Conservation (phyloP, 1,140 invertebrate species). For the Megalopta genalis region DNA sequence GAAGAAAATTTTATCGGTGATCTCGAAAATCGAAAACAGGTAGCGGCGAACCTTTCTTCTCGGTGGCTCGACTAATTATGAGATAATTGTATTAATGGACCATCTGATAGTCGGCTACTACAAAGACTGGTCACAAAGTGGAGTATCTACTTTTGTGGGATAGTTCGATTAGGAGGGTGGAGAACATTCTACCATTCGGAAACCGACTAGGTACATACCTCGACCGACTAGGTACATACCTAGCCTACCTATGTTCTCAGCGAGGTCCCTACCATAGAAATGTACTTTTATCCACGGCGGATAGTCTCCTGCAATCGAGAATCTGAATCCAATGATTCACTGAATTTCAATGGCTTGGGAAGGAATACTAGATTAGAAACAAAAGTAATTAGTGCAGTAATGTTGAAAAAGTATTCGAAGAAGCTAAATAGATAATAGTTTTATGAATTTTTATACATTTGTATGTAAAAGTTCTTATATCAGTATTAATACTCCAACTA, state of each 20-base stretch:
- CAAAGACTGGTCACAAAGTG: slow-evolving; percentile 43
- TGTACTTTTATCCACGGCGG: not conserved
- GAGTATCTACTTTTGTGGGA: slow-evolving; percentile 43
- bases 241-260: not conserved
- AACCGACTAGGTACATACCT: too few species aligned
- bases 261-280: not conserved
- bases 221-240: too few species aligned
- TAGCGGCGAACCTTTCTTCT: slow-evolving; percentile 44
- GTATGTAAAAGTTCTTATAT: too few species aligned
- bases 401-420: too few species aligned
- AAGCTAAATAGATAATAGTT: too few species aligned
- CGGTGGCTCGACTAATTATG: slow-evolving; percentile 52
- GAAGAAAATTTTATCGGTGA: slow-evolving; percentile 26
- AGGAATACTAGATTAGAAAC: not conserved
- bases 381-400: too few species aligned
- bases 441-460: too few species aligned
- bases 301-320: not conserved
- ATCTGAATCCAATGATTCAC: not conserved
- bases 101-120: slow-evolving; percentile 54
- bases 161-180: slow-evolving; percentile 32
- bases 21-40: slow-evolving; percentile 46
- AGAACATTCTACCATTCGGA: slow-evolving; percentile 4
- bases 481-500: too few species aligned
- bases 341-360: not conserved
- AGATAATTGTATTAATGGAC: slow-evolving; percentile 64